These are phyloP conservation scores for Oostethus manadensis DNA, from an alignment of 2,113 vertebrate species.

Conservation along the genomic window DNA sequence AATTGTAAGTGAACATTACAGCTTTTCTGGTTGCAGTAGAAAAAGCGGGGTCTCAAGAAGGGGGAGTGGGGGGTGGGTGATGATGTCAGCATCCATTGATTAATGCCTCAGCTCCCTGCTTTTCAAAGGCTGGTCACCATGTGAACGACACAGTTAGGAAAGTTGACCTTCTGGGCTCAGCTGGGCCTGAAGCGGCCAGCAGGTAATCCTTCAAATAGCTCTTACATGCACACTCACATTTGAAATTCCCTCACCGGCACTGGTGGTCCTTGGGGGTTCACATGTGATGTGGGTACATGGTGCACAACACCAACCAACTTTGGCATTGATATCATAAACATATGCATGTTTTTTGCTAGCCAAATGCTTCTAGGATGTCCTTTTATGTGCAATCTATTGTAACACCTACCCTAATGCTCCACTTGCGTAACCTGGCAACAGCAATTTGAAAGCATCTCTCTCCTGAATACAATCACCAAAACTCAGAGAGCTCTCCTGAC, in stretches of 20 bases:
- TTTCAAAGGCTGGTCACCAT: constrained; percentile 64
- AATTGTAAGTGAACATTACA: background rate
- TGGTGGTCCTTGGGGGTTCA: constrained; percentile 42
- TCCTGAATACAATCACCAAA: constrained; percentile 68
- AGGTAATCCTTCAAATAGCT: constrained; percentile 66
- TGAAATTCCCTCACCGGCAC: constrained; percentile 55
- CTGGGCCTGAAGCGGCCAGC: constrained; percentile 43
- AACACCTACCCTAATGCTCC: constrained; percentile 60
- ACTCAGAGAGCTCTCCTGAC: constrained; percentile 67
- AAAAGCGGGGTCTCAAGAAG: background rate
- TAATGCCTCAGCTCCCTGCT: constrained; percentile 30
- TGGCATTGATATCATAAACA: background rate
- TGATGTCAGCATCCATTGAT: constrained; percentile 67
- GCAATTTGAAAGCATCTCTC: constrained; percentile 66
- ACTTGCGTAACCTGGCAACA: constrained; percentile 72
- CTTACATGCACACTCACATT: constrained; percentile 61
- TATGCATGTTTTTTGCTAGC: constrained; percentile 16
- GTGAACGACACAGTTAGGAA: constrained; percentile 50
- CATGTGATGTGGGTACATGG: constrained; percentile 59
- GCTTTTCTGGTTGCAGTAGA: background rate
- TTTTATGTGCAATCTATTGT: constrained; percentile 62
- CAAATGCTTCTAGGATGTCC: constrained; percentile 54
- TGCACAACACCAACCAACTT: background rate
- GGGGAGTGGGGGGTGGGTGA: background rate
- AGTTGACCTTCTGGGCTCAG: constrained; percentile 63